Percentiles rank a stretch among this genome's conserved stretches.
These are phyloP conservation scores for Microplitis deprimator DNA, from an alignment of 2,888 invertebrate species.

Conservation along the genomic window DNA sequence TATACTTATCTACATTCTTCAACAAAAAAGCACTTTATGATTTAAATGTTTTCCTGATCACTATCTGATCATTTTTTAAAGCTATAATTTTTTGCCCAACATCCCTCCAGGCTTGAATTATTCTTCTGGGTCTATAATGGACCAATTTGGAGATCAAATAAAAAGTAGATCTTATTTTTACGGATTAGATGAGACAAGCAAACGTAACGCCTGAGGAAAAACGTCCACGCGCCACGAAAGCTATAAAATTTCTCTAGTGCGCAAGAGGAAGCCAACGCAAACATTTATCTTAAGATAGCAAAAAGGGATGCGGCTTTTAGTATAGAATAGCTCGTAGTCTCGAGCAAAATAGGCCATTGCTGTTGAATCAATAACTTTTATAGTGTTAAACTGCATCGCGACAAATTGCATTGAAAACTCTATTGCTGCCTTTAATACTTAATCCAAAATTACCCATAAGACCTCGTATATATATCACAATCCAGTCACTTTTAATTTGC, in stretches of 20 bases:
- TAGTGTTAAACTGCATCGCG: constrained; percentile 33
- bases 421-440: constrained; percentile 24
- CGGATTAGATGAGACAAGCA: constrained; percentile 34
- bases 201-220: constrained; percentile 25
- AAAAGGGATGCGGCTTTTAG: constrained; percentile 57
- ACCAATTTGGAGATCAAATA: neutral
- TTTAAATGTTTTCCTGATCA: neutral
- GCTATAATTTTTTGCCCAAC: neutral
- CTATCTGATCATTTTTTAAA: neutral
- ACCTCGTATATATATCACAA: neutral
- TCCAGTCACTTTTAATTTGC: neutral
- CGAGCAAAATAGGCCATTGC: constrained; percentile 66
- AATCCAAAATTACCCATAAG: no score
- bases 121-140: constrained; percentile 1
- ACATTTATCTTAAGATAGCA: constrained; percentile 51
- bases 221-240: constrained; percentile 12
- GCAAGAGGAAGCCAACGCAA: constrained; percentile 46
- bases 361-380: constrained; percentile 65
- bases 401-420: constrained; percentile 21
- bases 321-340: constrained; percentile 66
- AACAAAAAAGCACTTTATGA: neutral
- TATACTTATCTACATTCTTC: neutral
- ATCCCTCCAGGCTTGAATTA: neutral
- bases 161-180: constrained; percentile 24
- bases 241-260: neutral